Evolutionary conservation across 2,888 invertebrate species (phyloP).

Genomic region (Leptura quadrifasciata): DNA sequence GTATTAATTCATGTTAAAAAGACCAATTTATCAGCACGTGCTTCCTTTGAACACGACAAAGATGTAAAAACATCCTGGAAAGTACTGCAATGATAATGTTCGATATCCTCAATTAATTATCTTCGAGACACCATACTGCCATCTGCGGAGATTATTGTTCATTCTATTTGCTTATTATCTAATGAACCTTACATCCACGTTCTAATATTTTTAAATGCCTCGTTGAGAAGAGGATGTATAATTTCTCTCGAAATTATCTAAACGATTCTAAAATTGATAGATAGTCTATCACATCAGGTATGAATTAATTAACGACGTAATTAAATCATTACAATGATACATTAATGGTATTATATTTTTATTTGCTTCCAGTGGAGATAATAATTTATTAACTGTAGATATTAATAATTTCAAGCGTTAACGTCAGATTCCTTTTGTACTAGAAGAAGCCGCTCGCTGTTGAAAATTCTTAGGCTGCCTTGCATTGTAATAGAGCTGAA

Average conservation of each 20-base stretch:
- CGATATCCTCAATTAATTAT: slow-evolving; percentile 52
- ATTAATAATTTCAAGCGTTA: not conserved
- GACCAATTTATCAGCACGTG: slow-evolving; percentile 51
- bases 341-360: slow-evolving; percentile 4
- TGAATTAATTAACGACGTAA: slow-evolving; percentile 17
- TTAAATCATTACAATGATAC: slow-evolving; percentile 20
- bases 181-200: slow-evolving; percentile 45
- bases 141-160: slow-evolving; percentile 44
- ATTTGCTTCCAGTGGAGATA: slow-evolving; percentile 8
- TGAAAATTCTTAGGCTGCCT: not conserved
- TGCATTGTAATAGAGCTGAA: too few species aligned
- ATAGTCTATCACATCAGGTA: not conserved
- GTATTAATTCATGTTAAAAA: slow-evolving; percentile 38
- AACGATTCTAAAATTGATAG: slow-evolving; percentile 11
- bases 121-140: slow-evolving; percentile 44
- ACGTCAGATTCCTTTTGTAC: not conserved
- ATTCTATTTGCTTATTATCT: slow-evolving; percentile 43
- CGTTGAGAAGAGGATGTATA: slow-evolving; percentile 35
- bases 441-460: not conserved
- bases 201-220: slow-evolving; percentile 31
- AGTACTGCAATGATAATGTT: slow-evolving; percentile 51
- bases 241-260: slow-evolving; percentile 23
- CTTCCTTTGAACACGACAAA: slow-evolving; percentile 46
- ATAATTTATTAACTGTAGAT: not conserved
- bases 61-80: slow-evolving; percentile 50